Base-by-base conservation (phyloP, 2,797 vertebrate genomes). In the Anguilla anguilla region DNA sequence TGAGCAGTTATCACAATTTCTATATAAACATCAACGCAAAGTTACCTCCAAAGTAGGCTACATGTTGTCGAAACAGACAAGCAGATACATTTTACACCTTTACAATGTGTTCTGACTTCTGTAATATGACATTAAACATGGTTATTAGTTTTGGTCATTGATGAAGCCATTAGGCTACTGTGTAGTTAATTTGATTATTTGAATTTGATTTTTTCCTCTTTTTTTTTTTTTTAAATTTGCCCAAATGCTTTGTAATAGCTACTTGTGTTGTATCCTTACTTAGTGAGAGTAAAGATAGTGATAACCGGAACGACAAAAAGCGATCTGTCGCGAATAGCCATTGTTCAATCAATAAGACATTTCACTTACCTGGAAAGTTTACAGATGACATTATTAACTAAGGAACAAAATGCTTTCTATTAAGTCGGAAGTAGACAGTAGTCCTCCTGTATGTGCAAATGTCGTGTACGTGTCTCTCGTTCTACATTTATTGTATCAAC, bases 371-470 rank as follows among this genome's bases (percentile, higher is more conserved):
- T 91, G 92, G 51, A 81, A 22, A 86, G 13, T 89, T 85, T 86
- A 93, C 77, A 91, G 94, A 90, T 61, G 94, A 92, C 95, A 96
- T 96, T 87, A 4, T 93, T 90, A 10, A 77, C 19, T 22, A 7
- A 9, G 57, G 43, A 43, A 49, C 0, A 0, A 67, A 79, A 31
- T n/a, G n/a, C 35, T 49, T 57, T 13, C 87, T 35, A 17, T 51
- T 87, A 31, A 35, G 31, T 88, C 43, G 61, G n/a, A 51, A 59
- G 49, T 10, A 28, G 59, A 84, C 6, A 31, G 46, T 43, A 51
- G 59, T n/a, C 31, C 39, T 28, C 11, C 35, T 64, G 55, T 86
- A 53, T 19, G 72, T 69, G n/a, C 49, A 83, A 72, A 67, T 84
- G 3, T 28, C 4, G 79, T 51, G 55, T 39, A 19, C 9, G 31